These are phyloP conservation scores for Teleogryllus oceanicus DNA, from an alignment of 2,888 invertebrate genomes.

Conservation along the genomic window DNA sequence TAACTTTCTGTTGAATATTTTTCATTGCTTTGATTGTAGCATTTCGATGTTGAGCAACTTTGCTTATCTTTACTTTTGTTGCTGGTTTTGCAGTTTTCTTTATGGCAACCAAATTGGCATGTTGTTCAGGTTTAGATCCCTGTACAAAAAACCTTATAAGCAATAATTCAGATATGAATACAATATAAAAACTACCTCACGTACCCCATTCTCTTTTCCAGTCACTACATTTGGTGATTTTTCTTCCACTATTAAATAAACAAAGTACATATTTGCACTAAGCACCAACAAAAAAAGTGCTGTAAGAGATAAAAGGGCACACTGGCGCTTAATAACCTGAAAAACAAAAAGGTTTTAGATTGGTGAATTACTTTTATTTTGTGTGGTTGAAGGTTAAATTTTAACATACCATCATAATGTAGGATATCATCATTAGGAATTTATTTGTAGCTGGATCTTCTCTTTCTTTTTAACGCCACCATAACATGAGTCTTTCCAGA, in stretches of 20 bases:
- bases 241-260: conserved; percentile 47
- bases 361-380: too few species aligned
- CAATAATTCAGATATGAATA: background rate
- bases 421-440: background rate
- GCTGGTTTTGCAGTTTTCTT: conserved; percentile 19
- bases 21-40: conserved; percentile 33
- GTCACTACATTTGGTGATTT: conserved; percentile 40
- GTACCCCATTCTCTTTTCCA: conserved; percentile 21
- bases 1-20: conserved; percentile 33
- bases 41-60: conserved; percentile 29
- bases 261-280: conserved; percentile 46
- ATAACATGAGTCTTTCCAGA: background rate
- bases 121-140: background rate
- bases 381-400: too few species aligned
- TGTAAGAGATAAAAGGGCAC: conserved; percentile 45
- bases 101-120: background rate
- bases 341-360: conserved; percentile 31
- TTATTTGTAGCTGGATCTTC: too few species aligned
- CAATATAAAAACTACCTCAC: background rate
- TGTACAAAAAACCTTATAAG: background rate
- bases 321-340: conserved; percentile 48
- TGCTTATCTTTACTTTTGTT: background rate
- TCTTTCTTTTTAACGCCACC: background rate
- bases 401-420: conserved; percentile 11
- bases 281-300: conserved; percentile 46